phyloP scores from a whole-genome alignment of 2,888 invertebrate species.

The Eugnorisma glareosa region DNA sequence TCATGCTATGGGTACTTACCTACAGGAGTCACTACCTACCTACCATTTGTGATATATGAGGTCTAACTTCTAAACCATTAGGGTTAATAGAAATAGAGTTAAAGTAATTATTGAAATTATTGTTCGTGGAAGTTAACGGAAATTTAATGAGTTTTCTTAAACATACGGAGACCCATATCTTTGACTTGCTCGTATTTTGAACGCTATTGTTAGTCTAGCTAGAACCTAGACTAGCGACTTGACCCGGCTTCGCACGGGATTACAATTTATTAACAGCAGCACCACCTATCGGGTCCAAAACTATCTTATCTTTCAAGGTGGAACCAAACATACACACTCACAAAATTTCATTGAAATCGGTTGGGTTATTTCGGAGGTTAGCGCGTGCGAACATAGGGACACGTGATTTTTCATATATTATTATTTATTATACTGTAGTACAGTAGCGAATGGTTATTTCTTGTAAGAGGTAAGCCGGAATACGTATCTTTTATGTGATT shows the following conservation, averaged over 20 bases:
- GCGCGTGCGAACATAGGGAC: not conserved
- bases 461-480: no score
- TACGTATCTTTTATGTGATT: no score
- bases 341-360: not conserved
- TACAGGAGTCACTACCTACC: not conserved
- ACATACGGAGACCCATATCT: not conserved
- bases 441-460: no score
- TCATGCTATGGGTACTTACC: not conserved
- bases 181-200: not conserved
- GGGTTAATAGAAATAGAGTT: constrained; percentile 5
- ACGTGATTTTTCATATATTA: not conserved
- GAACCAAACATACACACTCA: not conserved
- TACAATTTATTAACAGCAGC: not conserved
- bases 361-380: not conserved
- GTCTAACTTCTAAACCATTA: not conserved
- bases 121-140: constrained; percentile 16
- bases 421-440: no score
- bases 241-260: not conserved
- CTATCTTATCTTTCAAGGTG: not conserved
- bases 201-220: constrained; percentile 1
- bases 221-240: not conserved
- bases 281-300: not conserved
- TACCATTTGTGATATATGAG: not conserved
- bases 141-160: constrained; percentile 27
- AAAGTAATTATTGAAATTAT: not conserved